Percentiles rank a stretch among this genome's conserved stretches.
phyloP scores from a whole-genome alignment of 64 coral and sea anemone genomes.

The Trachythela sp. region DNA sequence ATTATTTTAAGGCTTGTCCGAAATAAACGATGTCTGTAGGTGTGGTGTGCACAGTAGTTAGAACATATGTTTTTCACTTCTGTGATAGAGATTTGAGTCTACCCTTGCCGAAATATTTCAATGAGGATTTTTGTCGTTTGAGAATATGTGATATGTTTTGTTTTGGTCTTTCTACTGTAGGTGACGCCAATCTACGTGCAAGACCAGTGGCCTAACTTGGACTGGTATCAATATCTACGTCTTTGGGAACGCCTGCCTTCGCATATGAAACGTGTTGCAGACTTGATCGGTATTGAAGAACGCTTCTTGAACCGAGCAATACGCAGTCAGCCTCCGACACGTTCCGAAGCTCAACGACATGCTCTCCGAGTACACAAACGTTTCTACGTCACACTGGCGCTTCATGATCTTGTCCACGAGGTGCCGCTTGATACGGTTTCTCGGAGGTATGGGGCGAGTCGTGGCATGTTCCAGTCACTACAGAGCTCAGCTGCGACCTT shows the following conservation, averaged over 20 bases:
- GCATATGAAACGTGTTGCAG: constrained; percentile 85
- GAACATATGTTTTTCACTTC: background rate
- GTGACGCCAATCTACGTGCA: constrained; percentile 94
- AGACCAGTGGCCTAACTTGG: constrained; percentile 77
- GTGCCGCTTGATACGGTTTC: constrained; percentile 68
- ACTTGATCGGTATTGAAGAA: constrained; percentile 82
- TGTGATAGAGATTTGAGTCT: too few relatives aligned
- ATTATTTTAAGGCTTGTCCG: too few relatives aligned
- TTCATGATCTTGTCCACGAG: constrained; percentile 92
- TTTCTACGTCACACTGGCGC: constrained; percentile 81
- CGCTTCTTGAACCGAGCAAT: constrained; percentile 64
- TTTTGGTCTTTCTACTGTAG: background rate
- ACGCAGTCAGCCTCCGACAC: constrained; percentile 66
- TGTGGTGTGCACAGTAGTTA: too few relatives aligned
- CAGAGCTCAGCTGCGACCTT: constrained; percentile 94
- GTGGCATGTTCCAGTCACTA: constrained; percentile 88
- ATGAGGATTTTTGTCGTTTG: too few relatives aligned
- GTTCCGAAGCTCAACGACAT: constrained; percentile 73
- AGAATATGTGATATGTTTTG: background rate
- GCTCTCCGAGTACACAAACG: constrained; percentile 75
- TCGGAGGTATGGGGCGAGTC: constrained; percentile 75
- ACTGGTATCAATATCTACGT: constrained; percentile 91
- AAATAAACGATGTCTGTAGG: too few relatives aligned
- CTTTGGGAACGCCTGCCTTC: constrained; percentile 85
- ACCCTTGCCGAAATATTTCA: too few relatives aligned